Conservation (phyloP, 2,888 invertebrate genomes). For the Meteorus colon region DNA sequence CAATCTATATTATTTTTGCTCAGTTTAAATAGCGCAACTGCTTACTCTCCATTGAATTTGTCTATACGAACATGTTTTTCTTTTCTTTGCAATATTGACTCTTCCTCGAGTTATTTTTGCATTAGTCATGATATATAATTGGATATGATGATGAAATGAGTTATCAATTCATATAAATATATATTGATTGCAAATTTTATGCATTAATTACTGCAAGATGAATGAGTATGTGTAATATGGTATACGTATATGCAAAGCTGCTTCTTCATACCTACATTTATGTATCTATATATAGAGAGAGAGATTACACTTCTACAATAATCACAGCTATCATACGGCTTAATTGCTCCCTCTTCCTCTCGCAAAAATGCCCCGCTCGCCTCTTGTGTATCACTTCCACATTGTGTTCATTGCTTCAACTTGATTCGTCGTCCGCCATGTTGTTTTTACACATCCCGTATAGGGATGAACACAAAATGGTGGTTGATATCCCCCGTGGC, state of each 20-base stretch:
- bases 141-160: neutral
- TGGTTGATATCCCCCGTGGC: conserved; percentile 44
- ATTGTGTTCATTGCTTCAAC: conserved; percentile 10
- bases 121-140: too few species aligned
- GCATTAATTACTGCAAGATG: neutral
- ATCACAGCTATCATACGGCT: conserved; percentile 67
- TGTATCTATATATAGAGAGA: neutral
- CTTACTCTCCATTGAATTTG: neutral
- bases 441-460: conserved; percentile 56
- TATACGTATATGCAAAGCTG: neutral
- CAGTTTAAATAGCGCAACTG: conserved; percentile 17
- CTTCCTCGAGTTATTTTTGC: too few species aligned
- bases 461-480: conserved; percentile 49
- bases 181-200: neutral
- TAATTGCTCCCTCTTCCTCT: conserved; percentile 59
- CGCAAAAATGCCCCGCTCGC: conserved; percentile 31
- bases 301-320: conserved; percentile 56
- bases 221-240: neutral
- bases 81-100: too few species aligned
- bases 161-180: neutral
- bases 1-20: conserved; percentile 17
- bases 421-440: conserved; percentile 55
- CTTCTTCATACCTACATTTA: neutral
- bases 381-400: conserved; percentile 48
- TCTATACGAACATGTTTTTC: neutral